Evolutionary conservation across 2,113 vertebrate genomes (phyloP), one percentile per base, ranked within the genome.

Genomic region (Dendrocopos noguchii): DNA sequence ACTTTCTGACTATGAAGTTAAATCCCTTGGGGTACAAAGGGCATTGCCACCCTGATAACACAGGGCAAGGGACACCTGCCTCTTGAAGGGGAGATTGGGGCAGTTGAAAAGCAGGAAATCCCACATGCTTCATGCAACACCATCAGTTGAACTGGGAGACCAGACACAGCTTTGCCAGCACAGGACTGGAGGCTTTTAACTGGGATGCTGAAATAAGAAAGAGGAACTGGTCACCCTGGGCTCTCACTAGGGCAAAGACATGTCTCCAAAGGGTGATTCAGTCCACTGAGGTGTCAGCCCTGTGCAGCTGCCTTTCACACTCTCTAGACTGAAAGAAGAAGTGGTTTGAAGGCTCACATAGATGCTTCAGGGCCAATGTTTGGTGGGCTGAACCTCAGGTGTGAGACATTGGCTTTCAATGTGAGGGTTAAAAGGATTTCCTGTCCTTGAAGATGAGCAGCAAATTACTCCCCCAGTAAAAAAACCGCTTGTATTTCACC

Each of bases 391-490:
- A 72, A 18, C 21, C n/a, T 29, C 24, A 8, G 25, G 11, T 25
- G 4, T 3, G 7, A 64, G 21, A 44, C 6, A 52, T 0, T 3
- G 5, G 4, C 3, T 83, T 85, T 34, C 10, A 10, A 67, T 31
- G 6, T 1, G 4, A 82, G 13, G 7, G 24, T 64, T 72, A 36
- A 22, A 57, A 61, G 28, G 13, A 44, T n/a, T 1, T 76, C 20
- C n/a, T 29, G 16, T 10, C 9, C 17, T 6, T 46, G 15, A 7
- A 4, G 8, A 91, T 4, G 8, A 89, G 20, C 10, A 39, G 29
- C 29, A 72, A 55, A 13, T 39, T 15, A 10, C 22, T 6, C 3
- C 2, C 4, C 0, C 22, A 63, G 0, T 7, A 42, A 31, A 57
- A 67, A 60, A 22, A 4, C 36, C 15, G 31, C 4, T 28, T 12